phyloP scores from a whole-genome alignment of 2,113 vertebrate species.

The Pan troglodytes region NHGRI_mPanTro3-v2.1_pri NC_072413.2:63062501-63063000 shows the following conservation, averaged over 20 bases:
- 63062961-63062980: not conserved
- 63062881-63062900: not conserved
- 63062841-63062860: not conserved
- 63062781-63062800: not conserved
- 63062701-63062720: not conserved
- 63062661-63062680: not conserved
- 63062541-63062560: not conserved
- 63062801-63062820: slow-evolving; percentile 8
- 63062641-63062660: not conserved
- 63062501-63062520: not conserved
- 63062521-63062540: not conserved
- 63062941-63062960: not conserved
- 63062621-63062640: slow-evolving; percentile 38
- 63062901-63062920: not conserved
- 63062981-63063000: not conserved
- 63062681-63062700: not conserved
- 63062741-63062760: not conserved
- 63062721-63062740: not conserved
- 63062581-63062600: not conserved
- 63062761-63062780: not conserved
- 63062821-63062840: not conserved
- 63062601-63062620: not conserved
- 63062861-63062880: not conserved
- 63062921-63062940: not conserved
- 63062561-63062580: not conserved